Evolutionary conservation across 2,797 vertebrate species (phyloP).

Genomic region (Choloepus didactylus): DNA sequence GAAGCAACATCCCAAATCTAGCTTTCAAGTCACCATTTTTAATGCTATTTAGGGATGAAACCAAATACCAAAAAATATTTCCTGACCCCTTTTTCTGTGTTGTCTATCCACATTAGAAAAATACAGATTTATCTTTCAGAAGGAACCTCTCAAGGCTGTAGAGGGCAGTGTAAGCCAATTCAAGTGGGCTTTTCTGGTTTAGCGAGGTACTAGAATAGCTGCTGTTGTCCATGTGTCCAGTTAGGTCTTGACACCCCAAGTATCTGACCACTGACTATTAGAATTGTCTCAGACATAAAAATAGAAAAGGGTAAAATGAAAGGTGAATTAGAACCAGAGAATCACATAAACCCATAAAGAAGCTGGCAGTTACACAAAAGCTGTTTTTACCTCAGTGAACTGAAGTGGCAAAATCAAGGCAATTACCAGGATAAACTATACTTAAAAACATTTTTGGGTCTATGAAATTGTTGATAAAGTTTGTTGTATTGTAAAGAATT

Average conservation of each 20-base stretch:
- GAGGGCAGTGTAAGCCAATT: conserved; percentile 78
- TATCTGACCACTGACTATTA: background rate
- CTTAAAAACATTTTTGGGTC: conserved; percentile 14
- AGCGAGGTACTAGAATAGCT: background rate
- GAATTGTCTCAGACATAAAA: conserved; percentile 36
- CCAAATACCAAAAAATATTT: background rate
- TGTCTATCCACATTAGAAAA: conserved; percentile 39
- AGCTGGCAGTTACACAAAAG: background rate
- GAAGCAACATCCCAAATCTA: conserved; percentile 2
- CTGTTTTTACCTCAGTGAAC: background rate
- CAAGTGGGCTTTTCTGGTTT: conserved; percentile 9
- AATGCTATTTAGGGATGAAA: conserved; percentile 54
- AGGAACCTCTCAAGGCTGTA: conserved; percentile 65
- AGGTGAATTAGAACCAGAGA: background rate
- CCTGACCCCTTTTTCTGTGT: background rate
- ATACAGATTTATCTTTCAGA: conserved; percentile 25
- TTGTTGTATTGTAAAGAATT: conserved; percentile 9
- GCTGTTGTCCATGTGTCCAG: background rate
- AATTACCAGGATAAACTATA: background rate
- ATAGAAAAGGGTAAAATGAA: background rate
- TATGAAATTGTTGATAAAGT: conserved; percentile 48
- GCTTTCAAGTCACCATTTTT: conserved; percentile 1
- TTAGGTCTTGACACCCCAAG: background rate
- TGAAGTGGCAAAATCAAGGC: background rate
- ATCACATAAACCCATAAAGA: background rate